Evolutionary conservation across 2,888 invertebrate species (phyloP).

Genomic region (Minunthozetes semirufus): DNA sequence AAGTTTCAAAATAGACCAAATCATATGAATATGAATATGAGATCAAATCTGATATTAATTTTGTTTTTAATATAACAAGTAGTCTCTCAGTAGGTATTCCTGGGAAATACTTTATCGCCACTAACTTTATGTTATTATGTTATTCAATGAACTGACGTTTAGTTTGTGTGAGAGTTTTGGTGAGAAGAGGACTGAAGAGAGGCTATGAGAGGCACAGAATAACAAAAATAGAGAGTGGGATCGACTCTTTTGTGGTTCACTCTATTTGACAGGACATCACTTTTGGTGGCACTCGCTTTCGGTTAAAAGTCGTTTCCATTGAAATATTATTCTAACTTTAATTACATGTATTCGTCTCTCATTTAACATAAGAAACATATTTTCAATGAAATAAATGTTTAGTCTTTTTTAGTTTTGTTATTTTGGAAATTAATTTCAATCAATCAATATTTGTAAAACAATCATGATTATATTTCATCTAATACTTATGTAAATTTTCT

Average conservation of each 20-base stretch:
- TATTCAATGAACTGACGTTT: background rate
- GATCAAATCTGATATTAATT: background rate
- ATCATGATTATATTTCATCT: too few relatives aligned
- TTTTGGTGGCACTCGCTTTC: background rate
- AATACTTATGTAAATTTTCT: too few relatives aligned
- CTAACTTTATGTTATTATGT: background rate
- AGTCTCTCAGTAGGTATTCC: slow-evolving; percentile 12
- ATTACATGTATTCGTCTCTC: too few relatives aligned
- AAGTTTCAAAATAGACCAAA: too few relatives aligned
- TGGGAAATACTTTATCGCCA: slow-evolving; percentile 24
- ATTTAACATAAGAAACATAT: too few relatives aligned
- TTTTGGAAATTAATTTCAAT: too few relatives aligned
- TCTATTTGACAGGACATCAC: slow-evolving; percentile 17
- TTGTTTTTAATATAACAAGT: slow-evolving; percentile 6
- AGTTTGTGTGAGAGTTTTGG: background rate
- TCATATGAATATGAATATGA: background rate
- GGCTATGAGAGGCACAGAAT: background rate
- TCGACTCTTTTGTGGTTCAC: slow-evolving; percentile 20
- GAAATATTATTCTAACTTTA: too few relatives aligned
- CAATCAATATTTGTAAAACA: too few relatives aligned
- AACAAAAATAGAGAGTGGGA: background rate
- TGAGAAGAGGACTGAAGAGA: background rate
- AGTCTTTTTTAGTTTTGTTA: too few relatives aligned
- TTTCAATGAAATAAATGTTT: too few relatives aligned
- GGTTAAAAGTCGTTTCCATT: too few relatives aligned